phyloP scores from a whole-genome alignment of 2,113 vertebrate genomes.

The Hippolais icterina region DNA sequence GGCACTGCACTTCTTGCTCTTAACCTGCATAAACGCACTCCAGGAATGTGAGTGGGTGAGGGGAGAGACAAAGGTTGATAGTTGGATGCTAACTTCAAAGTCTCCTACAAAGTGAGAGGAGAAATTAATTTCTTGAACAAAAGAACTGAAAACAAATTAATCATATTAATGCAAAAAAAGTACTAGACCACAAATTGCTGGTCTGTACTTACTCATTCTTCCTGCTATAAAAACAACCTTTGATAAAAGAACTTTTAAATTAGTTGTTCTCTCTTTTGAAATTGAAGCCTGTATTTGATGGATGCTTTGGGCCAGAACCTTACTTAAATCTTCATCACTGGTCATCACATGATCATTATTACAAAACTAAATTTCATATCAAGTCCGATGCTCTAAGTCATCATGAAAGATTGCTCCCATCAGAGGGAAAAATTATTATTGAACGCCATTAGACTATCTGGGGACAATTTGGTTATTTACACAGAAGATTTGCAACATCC shows the following conservation, averaged over 20 bases:
- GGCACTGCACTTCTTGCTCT: background rate
- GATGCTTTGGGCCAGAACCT: background rate
- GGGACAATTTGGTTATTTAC: background rate
- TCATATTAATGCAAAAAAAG: conserved; percentile 27
- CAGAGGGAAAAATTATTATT: background rate
- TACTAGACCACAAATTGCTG: background rate
- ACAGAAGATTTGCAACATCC: background rate
- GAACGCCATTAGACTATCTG: background rate
- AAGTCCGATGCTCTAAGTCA: background rate
- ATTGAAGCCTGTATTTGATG: background rate
- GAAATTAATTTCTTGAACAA: conserved; percentile 25
- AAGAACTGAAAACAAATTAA: conserved; percentile 40
- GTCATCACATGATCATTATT: background rate
- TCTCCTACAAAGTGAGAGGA: background rate
- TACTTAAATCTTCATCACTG: background rate
- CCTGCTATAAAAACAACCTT: background rate
- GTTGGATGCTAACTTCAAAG: conserved; percentile 24
- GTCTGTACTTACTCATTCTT: background rate
- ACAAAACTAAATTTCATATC: background rate
- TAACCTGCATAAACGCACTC: background rate
- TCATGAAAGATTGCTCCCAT: background rate
- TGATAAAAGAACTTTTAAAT: background rate
- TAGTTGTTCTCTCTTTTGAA: background rate
- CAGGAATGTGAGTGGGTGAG: conserved; percentile 19
- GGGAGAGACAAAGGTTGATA: background rate